These are phyloP conservation scores for Meloidogyne hapla DNA, from an alignment of 1,140 invertebrate species.

Conservation along the genomic window DNA sequence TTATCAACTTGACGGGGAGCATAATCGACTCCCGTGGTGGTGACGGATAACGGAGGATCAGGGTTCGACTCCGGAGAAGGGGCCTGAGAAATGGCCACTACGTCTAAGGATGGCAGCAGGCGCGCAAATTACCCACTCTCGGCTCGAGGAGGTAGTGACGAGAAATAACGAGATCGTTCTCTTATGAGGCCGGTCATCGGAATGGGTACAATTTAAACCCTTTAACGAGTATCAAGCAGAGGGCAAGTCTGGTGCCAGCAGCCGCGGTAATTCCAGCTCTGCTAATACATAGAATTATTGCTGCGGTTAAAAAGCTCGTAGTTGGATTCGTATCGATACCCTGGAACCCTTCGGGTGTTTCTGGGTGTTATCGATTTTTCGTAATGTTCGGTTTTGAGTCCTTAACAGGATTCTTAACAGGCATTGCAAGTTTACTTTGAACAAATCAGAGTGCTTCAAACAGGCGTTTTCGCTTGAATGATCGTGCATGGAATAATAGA, in stretches of 20 bases:
- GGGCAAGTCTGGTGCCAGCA: conserved; percentile 77
- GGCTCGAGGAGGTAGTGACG: conserved; percentile 65
- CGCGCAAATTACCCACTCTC: conserved; percentile 69
- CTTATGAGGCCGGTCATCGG: conserved; percentile 77
- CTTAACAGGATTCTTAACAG: conserved; percentile 66
- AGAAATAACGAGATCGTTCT: conserved; percentile 83
- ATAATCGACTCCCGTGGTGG: conserved; percentile 33
- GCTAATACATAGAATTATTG: conserved; percentile 82
- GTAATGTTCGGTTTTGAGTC: conserved; percentile 65
- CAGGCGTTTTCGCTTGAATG: conserved; percentile 75
- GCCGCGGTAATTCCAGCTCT: conserved; percentile 84
- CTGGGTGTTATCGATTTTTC: not conserved
- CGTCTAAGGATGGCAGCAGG: too few species aligned
- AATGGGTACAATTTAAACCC: conserved; percentile 86
- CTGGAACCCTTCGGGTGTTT: conserved; percentile 7
- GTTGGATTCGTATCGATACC: conserved; percentile 3
- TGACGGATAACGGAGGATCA: too few species aligned
- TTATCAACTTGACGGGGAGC: conserved; percentile 81
- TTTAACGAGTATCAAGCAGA: conserved; percentile 82
- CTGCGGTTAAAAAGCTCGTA: conserved; percentile 59
- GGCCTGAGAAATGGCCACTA: conserved; percentile 75
- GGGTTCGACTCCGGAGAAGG: too few species aligned
- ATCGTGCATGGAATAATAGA: conserved; percentile 78
- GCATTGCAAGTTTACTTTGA: conserved; percentile 70
- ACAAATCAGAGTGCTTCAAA: conserved; percentile 81